Percentiles rank a stretch among this genome's conserved stretches.
Evolutionary conservation across 1,140 invertebrate species (phyloP).

Genomic region (Euura lappo): DNA sequence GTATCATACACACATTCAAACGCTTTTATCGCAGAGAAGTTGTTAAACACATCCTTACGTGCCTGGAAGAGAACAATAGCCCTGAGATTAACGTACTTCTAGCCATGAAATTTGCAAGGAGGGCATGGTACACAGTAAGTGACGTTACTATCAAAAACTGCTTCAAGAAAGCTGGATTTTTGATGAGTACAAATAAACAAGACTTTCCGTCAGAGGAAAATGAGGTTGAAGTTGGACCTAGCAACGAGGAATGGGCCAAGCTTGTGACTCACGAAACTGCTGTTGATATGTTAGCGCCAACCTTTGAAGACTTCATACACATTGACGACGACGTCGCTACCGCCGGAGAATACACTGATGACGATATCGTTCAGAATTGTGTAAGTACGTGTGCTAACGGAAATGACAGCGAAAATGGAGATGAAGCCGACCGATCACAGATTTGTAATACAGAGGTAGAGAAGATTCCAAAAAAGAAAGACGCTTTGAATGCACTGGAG

Average conservation of each 20-base stretch:
- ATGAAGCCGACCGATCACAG: conserved; percentile 17
- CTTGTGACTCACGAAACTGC: conserved; percentile 19
- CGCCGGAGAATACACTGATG: conserved; percentile 22
- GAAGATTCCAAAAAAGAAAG: conserved; percentile 26
- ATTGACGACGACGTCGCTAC: conserved; percentile 25
- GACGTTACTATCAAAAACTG: conserved; percentile 34
- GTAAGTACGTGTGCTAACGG: conserved; percentile 14
- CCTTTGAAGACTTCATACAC: conserved; percentile 24
- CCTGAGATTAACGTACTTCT: conserved; percentile 29
- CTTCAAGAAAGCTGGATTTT: conserved; percentile 33
- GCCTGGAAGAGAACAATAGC: conserved; percentile 39
- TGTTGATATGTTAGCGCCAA: conserved; percentile 16
- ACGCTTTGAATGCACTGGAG: conserved; percentile 23
- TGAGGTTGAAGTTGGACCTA: conserved; percentile 29
- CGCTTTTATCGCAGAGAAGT: conserved; percentile 34
- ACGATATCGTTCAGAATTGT: conserved; percentile 24
- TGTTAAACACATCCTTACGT: conserved; percentile 32
- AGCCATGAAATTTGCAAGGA: conserved; percentile 35
- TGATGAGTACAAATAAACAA: conserved; percentile 23
- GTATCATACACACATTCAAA: conserved; percentile 53
- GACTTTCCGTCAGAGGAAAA: conserved; percentile 23
- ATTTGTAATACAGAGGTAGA: conserved; percentile 18
- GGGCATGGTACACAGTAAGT: conserved; percentile 32
- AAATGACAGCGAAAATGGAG: conserved; percentile 22
- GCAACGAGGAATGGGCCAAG: conserved; percentile 29